Conservation (phyloP, 2,888 invertebrate genomes). For the Galeopsomyia nigrocyanea region DNA sequence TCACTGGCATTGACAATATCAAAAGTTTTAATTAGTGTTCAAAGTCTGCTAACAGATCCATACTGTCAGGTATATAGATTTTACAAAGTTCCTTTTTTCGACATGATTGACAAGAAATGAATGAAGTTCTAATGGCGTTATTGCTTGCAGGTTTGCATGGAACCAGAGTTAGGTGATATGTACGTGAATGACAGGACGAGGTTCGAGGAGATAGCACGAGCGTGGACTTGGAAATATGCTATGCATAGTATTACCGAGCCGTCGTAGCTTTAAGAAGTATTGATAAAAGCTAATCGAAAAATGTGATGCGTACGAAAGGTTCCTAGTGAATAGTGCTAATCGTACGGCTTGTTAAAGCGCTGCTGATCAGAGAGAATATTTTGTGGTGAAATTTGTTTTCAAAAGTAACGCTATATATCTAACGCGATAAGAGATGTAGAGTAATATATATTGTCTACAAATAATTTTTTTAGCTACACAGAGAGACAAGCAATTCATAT, state of each 20-base stretch:
- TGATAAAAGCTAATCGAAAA: slow-evolving; percentile 33
- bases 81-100: not conserved
- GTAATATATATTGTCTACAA: slow-evolving; percentile 30
- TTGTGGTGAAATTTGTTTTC: slow-evolving; percentile 43
- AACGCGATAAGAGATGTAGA: slow-evolving; percentile 23
- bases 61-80: slow-evolving; percentile 78
- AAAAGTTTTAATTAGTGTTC: slow-evolving; percentile 89
- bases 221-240: slow-evolving; percentile 93
- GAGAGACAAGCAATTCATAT: slow-evolving; percentile 32
- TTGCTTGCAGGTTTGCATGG: slow-evolving; percentile 84
- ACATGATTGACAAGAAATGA: slow-evolving; percentile 44
- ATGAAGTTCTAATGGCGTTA: not conserved
- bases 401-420: slow-evolving; percentile 37
- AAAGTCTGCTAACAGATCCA: slow-evolving; percentile 90
- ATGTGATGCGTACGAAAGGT: slow-evolving; percentile 48
- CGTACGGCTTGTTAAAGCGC: slow-evolving; percentile 45
- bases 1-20: slow-evolving; percentile 92
- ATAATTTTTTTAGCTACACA: slow-evolving; percentile 34
- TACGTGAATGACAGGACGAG: slow-evolving; percentile 80
- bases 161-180: slow-evolving; percentile 85
- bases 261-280: slow-evolving; percentile 39
- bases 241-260: slow-evolving; percentile 70
- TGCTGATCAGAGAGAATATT: slow-evolving; percentile 45
- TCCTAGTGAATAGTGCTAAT: slow-evolving; percentile 45
- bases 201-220: slow-evolving; percentile 85